Evolutionary conservation across 2,888 invertebrate genomes (phyloP).

Genomic region (Ophion ellenae): DNA sequence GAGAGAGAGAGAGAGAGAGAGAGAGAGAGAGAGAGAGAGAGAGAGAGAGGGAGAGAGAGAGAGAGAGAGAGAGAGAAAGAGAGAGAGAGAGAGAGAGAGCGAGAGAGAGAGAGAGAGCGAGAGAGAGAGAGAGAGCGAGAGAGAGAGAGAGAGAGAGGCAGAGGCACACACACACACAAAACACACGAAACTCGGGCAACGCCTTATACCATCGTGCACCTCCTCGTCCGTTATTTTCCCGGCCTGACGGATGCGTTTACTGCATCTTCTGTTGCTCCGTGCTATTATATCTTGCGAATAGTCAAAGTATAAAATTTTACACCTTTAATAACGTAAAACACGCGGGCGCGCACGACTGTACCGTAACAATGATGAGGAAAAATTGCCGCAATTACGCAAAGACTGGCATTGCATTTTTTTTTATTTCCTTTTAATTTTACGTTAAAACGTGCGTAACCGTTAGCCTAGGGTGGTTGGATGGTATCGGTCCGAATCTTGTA

Average conservation of each 20-base stretch:
- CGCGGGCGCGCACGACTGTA: conserved; percentile 12
- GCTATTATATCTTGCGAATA: conserved; percentile 45
- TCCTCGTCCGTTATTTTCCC: conserved; percentile 52
- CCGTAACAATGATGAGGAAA: conserved; percentile 34
- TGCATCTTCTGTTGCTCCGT: conserved; percentile 21
- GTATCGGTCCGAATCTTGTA: too few relatives aligned
- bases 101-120: conserved; percentile 6
- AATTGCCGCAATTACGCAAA: conserved; percentile 22
- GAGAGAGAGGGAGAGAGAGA: conserved; percentile 9
- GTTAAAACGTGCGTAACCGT: too few relatives aligned
- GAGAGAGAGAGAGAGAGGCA: conserved; percentile 4
- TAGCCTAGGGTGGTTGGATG: too few relatives aligned
- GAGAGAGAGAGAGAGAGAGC: neutral
- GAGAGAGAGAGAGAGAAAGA: neutral
- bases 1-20: conserved; percentile 6
- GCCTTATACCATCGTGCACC: conserved; percentile 51
- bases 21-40: conserved; percentile 12
- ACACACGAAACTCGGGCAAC: conserved; percentile 41
- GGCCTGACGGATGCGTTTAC: conserved; percentile 50
- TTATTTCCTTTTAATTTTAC: neutral
- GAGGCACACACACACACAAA: too few relatives aligned
- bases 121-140: conserved; percentile 11
- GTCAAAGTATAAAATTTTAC: conserved; percentile 21
- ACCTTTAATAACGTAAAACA: conserved; percentile 37
- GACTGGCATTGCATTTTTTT: neutral